Conservation (phyloP, 64 coral and sea anemone genomes). For the Astreopora myriophthalma region DNA sequence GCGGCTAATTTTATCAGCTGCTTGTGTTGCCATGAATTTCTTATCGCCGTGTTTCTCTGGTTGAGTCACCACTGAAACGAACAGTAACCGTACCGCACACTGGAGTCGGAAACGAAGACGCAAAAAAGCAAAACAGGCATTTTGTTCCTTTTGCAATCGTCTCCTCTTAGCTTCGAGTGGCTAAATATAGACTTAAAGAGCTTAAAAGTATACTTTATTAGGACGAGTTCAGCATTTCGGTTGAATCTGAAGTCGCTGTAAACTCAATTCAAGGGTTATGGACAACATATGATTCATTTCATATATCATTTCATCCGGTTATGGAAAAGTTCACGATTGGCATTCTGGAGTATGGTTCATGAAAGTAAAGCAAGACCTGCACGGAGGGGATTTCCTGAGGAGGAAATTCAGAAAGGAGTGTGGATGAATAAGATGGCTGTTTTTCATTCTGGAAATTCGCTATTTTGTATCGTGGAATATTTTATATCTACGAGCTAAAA, state of each 20-base stretch:
- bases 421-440: background rate
- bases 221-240: background rate
- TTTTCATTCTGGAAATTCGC: background rate
- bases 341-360: background rate
- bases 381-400: background rate
- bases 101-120: background rate
- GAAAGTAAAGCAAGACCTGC: background rate
- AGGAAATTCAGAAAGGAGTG: background rate
- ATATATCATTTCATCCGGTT: background rate
- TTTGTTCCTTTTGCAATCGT: background rate
- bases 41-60: background rate
- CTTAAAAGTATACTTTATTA: background rate
- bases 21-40: background rate
- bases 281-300: background rate
- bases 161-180: background rate
- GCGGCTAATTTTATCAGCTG: slow-evolving; percentile 66
- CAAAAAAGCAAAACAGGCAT: background rate
- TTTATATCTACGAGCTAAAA: background rate
- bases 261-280: background rate
- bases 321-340: slow-evolving; percentile 10
- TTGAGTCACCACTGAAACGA: background rate
- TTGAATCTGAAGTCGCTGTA: background rate
- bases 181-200: background rate
- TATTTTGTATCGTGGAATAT: background rate
- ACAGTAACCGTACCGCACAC: background rate